Evolutionary conservation across 2,797 vertebrate species (phyloP).

Genomic region (Phrynocephalus guinanensis): DNA sequence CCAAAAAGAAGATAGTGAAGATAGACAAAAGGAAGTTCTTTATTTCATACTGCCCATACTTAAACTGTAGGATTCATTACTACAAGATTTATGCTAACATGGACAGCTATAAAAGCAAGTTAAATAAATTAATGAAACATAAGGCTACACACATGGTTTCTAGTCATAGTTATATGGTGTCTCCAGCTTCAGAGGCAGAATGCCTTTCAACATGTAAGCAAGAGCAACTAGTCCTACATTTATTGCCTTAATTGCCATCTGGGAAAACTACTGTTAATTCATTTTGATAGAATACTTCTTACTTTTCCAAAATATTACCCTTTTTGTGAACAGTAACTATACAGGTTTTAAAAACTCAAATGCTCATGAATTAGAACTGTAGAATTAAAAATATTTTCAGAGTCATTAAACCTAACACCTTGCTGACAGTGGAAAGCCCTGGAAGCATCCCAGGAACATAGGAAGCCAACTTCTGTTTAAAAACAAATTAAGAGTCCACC

Average conservation of each 20-base stretch:
- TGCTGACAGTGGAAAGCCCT: too few relatives aligned
- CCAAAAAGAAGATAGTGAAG: not conserved
- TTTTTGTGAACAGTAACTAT: not conserved
- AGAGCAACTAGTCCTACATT: not conserved
- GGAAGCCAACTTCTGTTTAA: too few relatives aligned
- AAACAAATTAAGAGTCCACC: too few relatives aligned
- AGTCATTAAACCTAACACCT: too few relatives aligned
- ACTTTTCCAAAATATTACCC: not conserved
- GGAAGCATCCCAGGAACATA: too few relatives aligned
- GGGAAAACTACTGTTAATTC: not conserved
- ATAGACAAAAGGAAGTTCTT: not conserved
- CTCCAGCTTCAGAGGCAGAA: not conserved
- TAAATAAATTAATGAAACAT: not conserved
- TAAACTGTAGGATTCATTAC: not conserved
- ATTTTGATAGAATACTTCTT: not conserved
- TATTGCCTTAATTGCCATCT: not conserved
- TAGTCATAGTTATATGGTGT: not conserved
- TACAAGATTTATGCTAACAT: not conserved
- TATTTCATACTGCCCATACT: not conserved
- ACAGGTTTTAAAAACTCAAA: not conserved
- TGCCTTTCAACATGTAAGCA: not conserved
- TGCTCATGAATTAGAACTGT: too few relatives aligned
- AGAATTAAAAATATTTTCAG: too few relatives aligned
- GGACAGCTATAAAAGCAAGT: not conserved
- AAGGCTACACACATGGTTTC: not conserved